Percentiles rank a stretch among this genome's conserved stretches.
These are phyloP conservation scores for Tyrophagus putrescentiae DNA, from an alignment of 1,140 invertebrate genomes.

Conservation along the genomic window DNA sequence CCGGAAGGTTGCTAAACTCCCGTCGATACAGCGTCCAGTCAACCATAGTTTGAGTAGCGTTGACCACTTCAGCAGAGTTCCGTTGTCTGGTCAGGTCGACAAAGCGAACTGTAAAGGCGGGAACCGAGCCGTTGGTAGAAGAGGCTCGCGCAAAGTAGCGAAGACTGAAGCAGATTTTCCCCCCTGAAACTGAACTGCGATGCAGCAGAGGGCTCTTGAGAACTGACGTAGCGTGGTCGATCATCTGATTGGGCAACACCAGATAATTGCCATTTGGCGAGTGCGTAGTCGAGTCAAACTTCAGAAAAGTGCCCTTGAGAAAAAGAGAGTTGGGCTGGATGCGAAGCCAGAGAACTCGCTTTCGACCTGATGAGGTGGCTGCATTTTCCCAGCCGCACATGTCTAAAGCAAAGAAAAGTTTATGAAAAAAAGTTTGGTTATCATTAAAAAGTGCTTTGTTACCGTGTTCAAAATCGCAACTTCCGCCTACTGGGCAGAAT, in stretches of 20 bases:
- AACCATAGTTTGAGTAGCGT: neutral
- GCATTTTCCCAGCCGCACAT: conserved; percentile 26
- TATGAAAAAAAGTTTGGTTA: no score
- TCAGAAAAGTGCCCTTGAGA: no score
- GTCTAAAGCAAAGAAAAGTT: no score
- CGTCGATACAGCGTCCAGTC: neutral
- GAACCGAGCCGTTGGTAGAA: no score
- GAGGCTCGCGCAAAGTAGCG: conserved; percentile 5
- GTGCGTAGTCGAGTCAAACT: neutral
- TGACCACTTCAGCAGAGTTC: no score
- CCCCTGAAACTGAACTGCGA: neutral
- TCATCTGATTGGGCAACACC: neutral
- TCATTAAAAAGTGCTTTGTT: no score
- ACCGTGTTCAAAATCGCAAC: conserved; percentile 27
- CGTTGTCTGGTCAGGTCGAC: neutral
- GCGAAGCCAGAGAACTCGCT: neutral
- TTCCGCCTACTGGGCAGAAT: conserved; percentile 19
- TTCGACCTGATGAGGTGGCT: neutral
- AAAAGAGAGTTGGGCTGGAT: neutral
- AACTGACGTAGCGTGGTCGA: no score
- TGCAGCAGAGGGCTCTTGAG: neutral
- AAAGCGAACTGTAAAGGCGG: neutral
- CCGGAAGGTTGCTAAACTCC: neutral
- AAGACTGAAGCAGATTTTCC: neutral
- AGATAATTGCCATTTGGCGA: neutral